These are phyloP conservation scores for Agrochola litura DNA, from an alignment of 2,888 invertebrate species.

Conservation along the genomic window DNA sequence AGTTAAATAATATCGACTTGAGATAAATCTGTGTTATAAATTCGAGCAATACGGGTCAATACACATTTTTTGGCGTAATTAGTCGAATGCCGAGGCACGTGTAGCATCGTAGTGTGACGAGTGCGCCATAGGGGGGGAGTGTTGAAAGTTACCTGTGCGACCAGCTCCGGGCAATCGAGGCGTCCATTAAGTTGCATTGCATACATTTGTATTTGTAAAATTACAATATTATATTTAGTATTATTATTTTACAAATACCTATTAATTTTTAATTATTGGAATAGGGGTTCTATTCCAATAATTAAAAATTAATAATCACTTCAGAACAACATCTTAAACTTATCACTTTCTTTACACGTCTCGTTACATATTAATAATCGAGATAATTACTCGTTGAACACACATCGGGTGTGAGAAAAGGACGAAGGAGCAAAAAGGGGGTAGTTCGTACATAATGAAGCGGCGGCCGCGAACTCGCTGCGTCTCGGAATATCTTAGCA, in stretches of 20 bases:
- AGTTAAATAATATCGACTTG: too few species aligned
- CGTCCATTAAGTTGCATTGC: too few species aligned
- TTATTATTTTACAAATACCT: neutral
- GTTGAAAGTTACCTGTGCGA: too few species aligned
- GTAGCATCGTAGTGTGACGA: too few species aligned
- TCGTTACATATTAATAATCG: slow-evolving; percentile 60
- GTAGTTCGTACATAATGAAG: slow-evolving; percentile 81
- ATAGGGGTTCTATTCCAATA: neutral
- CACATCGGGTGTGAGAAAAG: slow-evolving; percentile 73
- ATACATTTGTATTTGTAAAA: neutral
- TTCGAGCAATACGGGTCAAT: too few species aligned
- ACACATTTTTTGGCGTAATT: too few species aligned
- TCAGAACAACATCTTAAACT: slow-evolving; percentile 35
- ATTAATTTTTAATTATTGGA: too few species aligned
- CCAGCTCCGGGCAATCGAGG: too few species aligned
- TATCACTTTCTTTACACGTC: slow-evolving; percentile 53
- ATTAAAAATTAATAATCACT: slow-evolving; percentile 52
- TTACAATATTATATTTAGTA: neutral
- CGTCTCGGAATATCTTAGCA: slow-evolving; percentile 86
- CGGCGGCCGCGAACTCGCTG: slow-evolving; percentile 78
- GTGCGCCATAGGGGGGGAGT: too few species aligned
- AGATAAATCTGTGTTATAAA: too few species aligned
- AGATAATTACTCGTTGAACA: slow-evolving; percentile 66
- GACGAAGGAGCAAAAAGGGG: slow-evolving; percentile 75
- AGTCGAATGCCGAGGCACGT: too few species aligned